Percentiles rank a stretch among this genome's conserved stretches.
Evolutionary conservation across 2,888 invertebrate species (phyloP).

Genomic region (Platypus cylindrus): DNA sequence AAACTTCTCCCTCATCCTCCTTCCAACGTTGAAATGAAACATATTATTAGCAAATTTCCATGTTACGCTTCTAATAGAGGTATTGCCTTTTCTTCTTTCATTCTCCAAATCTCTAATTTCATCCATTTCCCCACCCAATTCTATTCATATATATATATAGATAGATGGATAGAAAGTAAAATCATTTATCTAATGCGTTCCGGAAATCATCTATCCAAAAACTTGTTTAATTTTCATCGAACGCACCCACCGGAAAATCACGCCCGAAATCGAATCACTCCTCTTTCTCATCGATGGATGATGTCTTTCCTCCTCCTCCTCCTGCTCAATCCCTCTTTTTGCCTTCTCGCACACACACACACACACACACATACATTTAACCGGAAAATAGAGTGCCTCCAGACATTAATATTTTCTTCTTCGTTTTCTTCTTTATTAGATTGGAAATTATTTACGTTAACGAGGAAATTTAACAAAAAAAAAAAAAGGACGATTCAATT

Average conservation of each 20-base stretch:
- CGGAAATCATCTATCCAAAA: conserved; percentile 12
- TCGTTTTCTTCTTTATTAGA: conserved; percentile 15
- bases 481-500: conserved; percentile 11
- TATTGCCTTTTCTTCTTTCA: too few relatives aligned
- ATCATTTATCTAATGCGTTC: conserved; percentile 12
- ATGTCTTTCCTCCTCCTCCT: conserved; percentile 9
- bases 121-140: too few relatives aligned
- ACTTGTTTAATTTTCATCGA: conserved; percentile 12
- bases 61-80: too few relatives aligned
- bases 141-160: too few relatives aligned
- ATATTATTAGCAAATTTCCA: too few relatives aligned
- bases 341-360: too few relatives aligned
- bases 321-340: too few relatives aligned
- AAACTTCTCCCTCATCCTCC: too few relatives aligned
- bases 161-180: too few relatives aligned
- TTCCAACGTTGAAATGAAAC: too few relatives aligned
- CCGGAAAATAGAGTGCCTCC: conserved; percentile 8
- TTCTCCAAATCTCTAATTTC: too few relatives aligned
- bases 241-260: conserved; percentile 15
- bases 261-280: conserved; percentile 12
- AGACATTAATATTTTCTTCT: conserved; percentile 14
- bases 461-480: conserved; percentile 11
- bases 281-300: conserved; percentile 3
- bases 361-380: too few relatives aligned
- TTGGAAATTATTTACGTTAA: conserved; percentile 13